phyloP scores from a whole-genome alignment of 2,797 vertebrate genomes.

The Coluber constrictor region DNA sequence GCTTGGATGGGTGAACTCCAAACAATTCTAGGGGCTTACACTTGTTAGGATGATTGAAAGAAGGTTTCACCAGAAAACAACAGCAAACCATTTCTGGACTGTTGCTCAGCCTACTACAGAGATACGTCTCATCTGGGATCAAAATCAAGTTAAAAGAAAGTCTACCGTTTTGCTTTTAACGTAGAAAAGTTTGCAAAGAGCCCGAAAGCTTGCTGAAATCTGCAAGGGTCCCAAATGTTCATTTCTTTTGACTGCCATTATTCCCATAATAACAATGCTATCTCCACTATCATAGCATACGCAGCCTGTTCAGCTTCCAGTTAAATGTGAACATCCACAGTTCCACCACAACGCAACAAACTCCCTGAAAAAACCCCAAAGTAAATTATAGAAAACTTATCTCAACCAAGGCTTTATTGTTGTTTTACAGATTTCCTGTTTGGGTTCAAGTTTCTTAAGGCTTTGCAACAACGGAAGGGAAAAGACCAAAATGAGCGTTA shows the following conservation, averaged over 20 bases:
- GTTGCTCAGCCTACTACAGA: not conserved
- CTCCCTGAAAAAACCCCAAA: not conserved
- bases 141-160: not conserved
- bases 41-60: not conserved
- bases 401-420: not conserved
- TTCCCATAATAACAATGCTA: not conserved
- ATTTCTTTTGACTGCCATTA: not conserved
- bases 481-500: not conserved
- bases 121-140: not conserved
- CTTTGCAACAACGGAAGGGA: not conserved
- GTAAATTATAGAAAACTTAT: not conserved
- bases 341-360: too few relatives aligned
- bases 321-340: not conserved
- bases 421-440: too few relatives aligned
- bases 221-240: not conserved
- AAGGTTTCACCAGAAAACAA: not conserved
- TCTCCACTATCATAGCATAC: not conserved
- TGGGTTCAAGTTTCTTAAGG: not conserved
- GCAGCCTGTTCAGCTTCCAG: not conserved
- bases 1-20: not conserved
- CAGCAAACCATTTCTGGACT: not conserved
- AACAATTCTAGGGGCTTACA: not conserved
- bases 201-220: not conserved
- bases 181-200: not conserved
- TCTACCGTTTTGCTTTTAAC: not conserved